phyloP scores from a whole-genome alignment of 1,140 invertebrate species.

The Ceratina calcarata region DNA sequence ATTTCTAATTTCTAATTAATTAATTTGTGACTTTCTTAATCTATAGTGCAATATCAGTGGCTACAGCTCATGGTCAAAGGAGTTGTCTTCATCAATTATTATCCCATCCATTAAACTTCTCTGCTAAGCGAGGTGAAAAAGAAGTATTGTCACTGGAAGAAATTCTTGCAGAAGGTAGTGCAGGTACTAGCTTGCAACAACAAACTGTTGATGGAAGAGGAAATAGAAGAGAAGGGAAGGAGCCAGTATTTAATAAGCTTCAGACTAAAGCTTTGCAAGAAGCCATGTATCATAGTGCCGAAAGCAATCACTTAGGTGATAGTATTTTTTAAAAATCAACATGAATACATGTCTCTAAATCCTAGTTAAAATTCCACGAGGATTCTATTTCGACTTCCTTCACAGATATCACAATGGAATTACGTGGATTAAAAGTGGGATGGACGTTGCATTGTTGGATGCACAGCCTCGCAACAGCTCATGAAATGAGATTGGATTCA shows the following conservation, averaged over 20 bases:
- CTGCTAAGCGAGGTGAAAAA: constrained; percentile 83
- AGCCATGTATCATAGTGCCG: constrained; percentile 95
- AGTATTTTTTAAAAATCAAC: neutral
- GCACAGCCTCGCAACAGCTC: constrained; percentile 91
- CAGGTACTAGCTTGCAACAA: constrained; percentile 71
- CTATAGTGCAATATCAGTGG: constrained; percentile 90
- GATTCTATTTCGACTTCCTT: constrained; percentile 24
- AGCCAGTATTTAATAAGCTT: constrained; percentile 87
- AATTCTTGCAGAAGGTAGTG: constrained; percentile 91
- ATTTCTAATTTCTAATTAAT: neutral
- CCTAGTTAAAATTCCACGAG: neutral
- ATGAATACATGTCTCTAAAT: too few species aligned
- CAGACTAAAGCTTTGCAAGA: constrained; percentile 93
- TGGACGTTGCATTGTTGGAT: constrained; percentile 96
- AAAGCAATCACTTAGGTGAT: constrained; percentile 92
- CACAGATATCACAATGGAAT: constrained; percentile 91
- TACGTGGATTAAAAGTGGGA: constrained; percentile 89
- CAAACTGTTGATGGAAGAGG: constrained; percentile 72
- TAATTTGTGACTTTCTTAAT: neutral
- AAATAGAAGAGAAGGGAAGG: constrained; percentile 77
- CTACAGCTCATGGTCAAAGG: constrained; percentile 91
- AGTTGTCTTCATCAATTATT: constrained; percentile 88
- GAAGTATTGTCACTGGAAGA: constrained; percentile 94
- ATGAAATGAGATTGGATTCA: constrained; percentile 89
- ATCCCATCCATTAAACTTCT: constrained; percentile 86